A percentile compares a stretch with the other conserved stretches of the same genome.
phyloP scores from a whole-genome alignment of 2,113 vertebrate species.

The Phrynocephalus versicolor region DNA sequence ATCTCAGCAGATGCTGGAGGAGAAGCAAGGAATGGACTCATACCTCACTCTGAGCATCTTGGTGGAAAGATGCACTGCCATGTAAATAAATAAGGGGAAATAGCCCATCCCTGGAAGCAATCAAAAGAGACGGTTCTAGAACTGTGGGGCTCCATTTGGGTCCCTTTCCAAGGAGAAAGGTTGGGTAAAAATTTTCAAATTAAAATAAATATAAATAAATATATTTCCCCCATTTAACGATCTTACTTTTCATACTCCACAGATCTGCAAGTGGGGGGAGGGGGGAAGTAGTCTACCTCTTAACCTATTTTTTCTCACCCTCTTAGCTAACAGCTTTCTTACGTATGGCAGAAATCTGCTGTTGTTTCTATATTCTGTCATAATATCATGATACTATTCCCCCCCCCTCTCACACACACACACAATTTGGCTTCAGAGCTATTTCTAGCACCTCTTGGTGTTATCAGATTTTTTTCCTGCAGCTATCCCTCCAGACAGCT shows the following conservation, averaged over 20 bases:
- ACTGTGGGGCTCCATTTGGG: not conserved
- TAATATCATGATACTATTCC: not conserved
- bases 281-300: not conserved
- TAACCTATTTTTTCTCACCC: too few relatives aligned
- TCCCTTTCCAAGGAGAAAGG: too few relatives aligned
- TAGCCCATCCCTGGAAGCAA: not conserved
- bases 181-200: too few relatives aligned
- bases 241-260: not conserved
- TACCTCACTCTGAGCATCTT: not conserved
- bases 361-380: not conserved
- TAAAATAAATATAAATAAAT: too few relatives aligned
- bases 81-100: not conserved
- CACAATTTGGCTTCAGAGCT: not conserved
- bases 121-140: not conserved
- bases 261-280: not conserved
- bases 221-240: too few relatives aligned
- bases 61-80: not conserved
- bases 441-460: conserved; percentile 8
- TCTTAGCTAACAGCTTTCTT: not conserved
- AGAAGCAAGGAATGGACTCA: too few relatives aligned
- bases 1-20: too few relatives aligned
- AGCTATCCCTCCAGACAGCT: conserved; percentile 9
- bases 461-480: conserved; percentile 38
- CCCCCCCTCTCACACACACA: not conserved
- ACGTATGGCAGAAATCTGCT: not conserved